Evolutionary conservation across 2,113 vertebrate species (phyloP).

Genomic region (Crotalus tigris): DNA sequence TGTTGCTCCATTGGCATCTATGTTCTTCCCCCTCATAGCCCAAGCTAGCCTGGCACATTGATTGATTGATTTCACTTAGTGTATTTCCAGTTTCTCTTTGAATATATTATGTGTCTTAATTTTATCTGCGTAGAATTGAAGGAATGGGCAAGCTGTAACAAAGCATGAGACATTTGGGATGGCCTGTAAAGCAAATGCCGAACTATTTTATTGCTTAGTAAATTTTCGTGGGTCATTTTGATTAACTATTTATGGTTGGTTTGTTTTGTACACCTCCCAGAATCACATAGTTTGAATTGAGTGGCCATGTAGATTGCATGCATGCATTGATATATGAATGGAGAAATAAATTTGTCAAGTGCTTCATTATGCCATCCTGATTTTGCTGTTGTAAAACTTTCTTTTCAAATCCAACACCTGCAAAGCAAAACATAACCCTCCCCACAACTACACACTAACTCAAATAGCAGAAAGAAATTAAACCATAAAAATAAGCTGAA

Average conservation of each 20-base stretch:
- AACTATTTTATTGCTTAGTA: background rate
- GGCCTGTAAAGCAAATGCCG: background rate
- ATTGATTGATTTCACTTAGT: background rate
- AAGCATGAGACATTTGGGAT: background rate
- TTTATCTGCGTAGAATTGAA: background rate
- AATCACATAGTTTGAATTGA: background rate
- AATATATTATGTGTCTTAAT: background rate
- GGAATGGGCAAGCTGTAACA: background rate
- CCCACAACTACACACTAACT: background rate
- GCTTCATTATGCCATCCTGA: background rate
- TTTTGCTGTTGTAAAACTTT: background rate
- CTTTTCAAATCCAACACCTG: background rate
- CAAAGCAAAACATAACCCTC: constrained; percentile 35
- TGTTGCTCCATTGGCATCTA: background rate
- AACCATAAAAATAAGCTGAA: constrained; percentile 55
- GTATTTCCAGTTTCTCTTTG: background rate
- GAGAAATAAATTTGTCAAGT: background rate
- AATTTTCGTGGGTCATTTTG: background rate
- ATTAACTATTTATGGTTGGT: background rate
- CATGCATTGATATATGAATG: background rate
- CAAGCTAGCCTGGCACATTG: background rate
- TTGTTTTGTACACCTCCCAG: background rate
- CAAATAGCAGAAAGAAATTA: constrained; percentile 43
- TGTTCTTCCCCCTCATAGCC: background rate
- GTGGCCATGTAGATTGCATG: background rate